These are phyloP conservation scores for Grammomys surdaster DNA, from an alignment of 2,113 vertebrate genomes.

Conservation along the genomic window DNA sequence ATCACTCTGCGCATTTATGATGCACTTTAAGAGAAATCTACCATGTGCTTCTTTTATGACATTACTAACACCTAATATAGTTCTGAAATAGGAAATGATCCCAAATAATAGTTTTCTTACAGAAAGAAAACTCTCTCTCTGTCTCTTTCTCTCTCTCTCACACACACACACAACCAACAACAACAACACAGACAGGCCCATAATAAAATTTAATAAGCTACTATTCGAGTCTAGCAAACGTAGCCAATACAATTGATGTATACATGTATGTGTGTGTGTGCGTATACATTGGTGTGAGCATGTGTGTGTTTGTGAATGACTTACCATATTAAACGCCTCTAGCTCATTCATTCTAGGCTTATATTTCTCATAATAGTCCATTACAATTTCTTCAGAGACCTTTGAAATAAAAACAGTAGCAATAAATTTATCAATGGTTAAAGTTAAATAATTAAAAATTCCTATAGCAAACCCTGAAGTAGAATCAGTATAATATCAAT, in stretches of 20 bases:
- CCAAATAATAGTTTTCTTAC: conserved; percentile 78
- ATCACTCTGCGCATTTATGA: conserved; percentile 81
- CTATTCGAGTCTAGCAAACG: conserved; percentile 74
- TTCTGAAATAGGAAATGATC: conserved; percentile 81
- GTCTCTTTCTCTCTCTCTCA: no score
- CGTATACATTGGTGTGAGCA: conserved; percentile 56
- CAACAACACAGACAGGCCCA: conserved; percentile 67
- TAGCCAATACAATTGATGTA: conserved; percentile 63
- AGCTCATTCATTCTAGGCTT: conserved; percentile 92
- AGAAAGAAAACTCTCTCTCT: conserved; percentile 64
- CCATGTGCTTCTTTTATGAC: conserved; percentile 87
- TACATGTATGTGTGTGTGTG: conserved; percentile 66
- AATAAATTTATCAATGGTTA: conserved; percentile 52
- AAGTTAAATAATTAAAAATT: background rate
- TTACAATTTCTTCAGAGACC: conserved; percentile 90
- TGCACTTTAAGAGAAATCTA: conserved; percentile 83
- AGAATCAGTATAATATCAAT: conserved; percentile 60
- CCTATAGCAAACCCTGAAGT: conserved; percentile 4
- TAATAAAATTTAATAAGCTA: conserved; percentile 79
- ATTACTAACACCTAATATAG: conserved; percentile 86
- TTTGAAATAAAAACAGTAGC: conserved; percentile 79
- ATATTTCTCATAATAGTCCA: conserved; percentile 92
- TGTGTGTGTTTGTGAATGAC: conserved; percentile 67
- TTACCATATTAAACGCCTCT: conserved; percentile 97
- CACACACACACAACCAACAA: background rate